Evolutionary conservation across 2,888 invertebrate species (phyloP).

Genomic region (Cosmorhoe ocellata): DNA sequence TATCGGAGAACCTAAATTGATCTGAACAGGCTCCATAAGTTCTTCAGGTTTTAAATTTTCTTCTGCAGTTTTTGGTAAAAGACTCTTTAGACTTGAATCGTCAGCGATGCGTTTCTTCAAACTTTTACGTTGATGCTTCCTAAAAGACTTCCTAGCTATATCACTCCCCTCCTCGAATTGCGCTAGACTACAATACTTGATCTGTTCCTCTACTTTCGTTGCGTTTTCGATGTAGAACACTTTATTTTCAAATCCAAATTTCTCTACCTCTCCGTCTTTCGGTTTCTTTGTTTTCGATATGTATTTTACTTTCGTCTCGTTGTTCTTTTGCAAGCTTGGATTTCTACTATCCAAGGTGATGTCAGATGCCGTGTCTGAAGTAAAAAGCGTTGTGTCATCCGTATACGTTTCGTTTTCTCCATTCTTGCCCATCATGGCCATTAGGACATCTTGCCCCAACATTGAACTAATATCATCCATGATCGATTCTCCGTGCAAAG

Average conservation of each 20-base stretch:
- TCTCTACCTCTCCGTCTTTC: conserved; percentile 73
- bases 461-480: conserved; percentile 91
- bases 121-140: conserved; percentile 73
- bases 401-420: conserved; percentile 86
- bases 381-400: conserved; percentile 87
- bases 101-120: conserved; percentile 67
- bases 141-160: conserved; percentile 90
- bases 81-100: conserved; percentile 56
- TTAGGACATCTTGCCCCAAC: conserved; percentile 85
- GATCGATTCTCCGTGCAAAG: conserved; percentile 89
- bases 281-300: conserved; percentile 72
- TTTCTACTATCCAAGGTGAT: conserved; percentile 78
- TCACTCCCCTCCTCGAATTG: conserved; percentile 92
- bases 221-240: conserved; percentile 84
- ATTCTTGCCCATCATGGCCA: conserved; percentile 85
- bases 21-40: conserved; percentile 11
- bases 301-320: conserved; percentile 83
- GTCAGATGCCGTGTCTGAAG: conserved; percentile 80
- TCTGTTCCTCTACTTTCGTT: conserved; percentile 80
- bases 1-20: conserved; percentile 32
- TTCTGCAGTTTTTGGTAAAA: conserved; percentile 63
- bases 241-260: conserved; percentile 88
- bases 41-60: conserved; percentile 49
- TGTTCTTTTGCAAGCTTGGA: conserved; percentile 80
- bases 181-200: conserved; percentile 89